Evolutionary conservation across 2,113 vertebrate species (phyloP), one percentile per base, ranked within the genome.

Genomic region (Gavia stellata): DNA sequence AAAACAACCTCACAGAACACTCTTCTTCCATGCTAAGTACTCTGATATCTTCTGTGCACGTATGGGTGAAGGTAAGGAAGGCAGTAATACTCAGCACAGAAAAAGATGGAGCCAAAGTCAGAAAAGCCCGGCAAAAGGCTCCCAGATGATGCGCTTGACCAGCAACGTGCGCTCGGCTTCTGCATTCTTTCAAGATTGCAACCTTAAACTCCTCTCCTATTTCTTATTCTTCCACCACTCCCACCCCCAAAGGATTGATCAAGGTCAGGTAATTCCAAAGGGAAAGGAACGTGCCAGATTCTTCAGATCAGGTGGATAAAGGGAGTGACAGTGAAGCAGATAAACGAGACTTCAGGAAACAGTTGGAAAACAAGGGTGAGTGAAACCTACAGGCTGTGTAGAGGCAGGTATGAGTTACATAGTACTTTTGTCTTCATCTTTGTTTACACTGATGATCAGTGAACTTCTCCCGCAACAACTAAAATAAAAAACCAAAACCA

Each of bases 111-210:
- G 15, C 11, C 28, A 14, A 52, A 58, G 17, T 47, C 20, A 82
- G 66, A 87, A 88, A 62, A 68, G 15, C 38, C 24, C 55, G 49
- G 17, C 9, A 63, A 33, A 81, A 68, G 10, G 6, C 36, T 82
- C 15, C 1, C 11, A n/a, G 28, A 52, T 0, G 1, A 68, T 42
- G 10, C 40, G 33, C 3, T 17, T 55, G 38, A 36, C 23, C 44
- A 62, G 44, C 31, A 86, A 44, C 3, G 0, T 17, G 18, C 36
- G 66, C 25, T 82, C 58, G 45, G 40, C 28, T 82, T 36, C 40
- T 55, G 5, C 23, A 42, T 31, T 36, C 49, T 63, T 82, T 72
- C 77, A 84, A 49, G 36, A 31, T 3, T 44, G 6, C 16, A 47
- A 9, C 40, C 26, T 79, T 42, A 56, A 88, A 65, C 3, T 75